Evolutionary conservation across 2,888 invertebrate genomes (phyloP), one percentile per base, ranked within the genome.

Genomic region (Volucella inanis): DNA sequence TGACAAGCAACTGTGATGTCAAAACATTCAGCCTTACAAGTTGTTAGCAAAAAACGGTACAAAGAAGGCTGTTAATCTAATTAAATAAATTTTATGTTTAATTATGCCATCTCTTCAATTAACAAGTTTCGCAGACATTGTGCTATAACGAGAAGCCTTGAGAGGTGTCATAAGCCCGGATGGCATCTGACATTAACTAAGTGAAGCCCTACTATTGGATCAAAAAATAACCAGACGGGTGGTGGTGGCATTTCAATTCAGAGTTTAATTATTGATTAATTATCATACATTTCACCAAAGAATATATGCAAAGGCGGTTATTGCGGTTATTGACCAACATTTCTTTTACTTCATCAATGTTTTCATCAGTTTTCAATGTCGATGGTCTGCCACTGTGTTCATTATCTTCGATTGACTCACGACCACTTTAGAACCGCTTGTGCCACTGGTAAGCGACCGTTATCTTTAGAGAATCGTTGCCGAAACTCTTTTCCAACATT

Each of bases 71-170:
- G 18, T 62, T 67, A 80, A 84, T 84, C 84, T 80, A 84, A 84
- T 84, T 84, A 84, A 84, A 84, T 79, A 79, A 84, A 79, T 84
- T 22, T 84, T 67, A 65, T 76, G 79, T 84, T 84, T 75, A 84
- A 84, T 79, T 84, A 84, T 84, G 84, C 80, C 67, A 84, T 71
- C 54, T 79, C 50, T 75, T 14, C 61, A 65, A 71, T 70, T 79
- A 75, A 57, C 65, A 64, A 70, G 49, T 49, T 62, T 14, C 75
- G 61, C 49, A 65, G 52, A 78, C 78, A 83, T 50, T 65, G 50
- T 74, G 68, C 59, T 74, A 68, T 22, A 67, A 4, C 79, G 55
- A 15, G 55, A 50, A n/a, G 31, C 67, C 52, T 41, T 47, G 59
- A 43, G 22, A 43, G 65, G 71, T 79, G 68, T 70, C 70, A 82